Conservation (phyloP, 2,888 invertebrate genomes). For the Tetragonula carbonaria region DNA sequence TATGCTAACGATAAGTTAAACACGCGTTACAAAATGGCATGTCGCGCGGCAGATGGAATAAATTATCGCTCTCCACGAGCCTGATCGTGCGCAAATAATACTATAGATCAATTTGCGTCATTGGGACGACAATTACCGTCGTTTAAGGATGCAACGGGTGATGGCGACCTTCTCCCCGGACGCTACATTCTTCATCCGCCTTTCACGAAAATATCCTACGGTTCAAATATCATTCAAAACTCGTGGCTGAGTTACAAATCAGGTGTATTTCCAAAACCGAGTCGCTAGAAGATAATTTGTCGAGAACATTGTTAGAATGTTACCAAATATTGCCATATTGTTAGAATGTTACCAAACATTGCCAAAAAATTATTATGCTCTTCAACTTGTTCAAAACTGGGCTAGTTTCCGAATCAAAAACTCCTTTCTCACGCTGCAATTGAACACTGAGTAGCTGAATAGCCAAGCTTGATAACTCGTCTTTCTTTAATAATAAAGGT, state of each 20-base stretch:
- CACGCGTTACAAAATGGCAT: slow-evolving; percentile 11
- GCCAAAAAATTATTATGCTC: too few species aligned
- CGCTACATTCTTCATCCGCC: background rate
- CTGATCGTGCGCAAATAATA: slow-evolving; percentile 53
- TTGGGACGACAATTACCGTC: slow-evolving; percentile 44
- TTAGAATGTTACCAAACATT: too few species aligned
- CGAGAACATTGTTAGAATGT: too few species aligned
- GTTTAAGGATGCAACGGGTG: slow-evolving; percentile 54
- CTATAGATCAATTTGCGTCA: slow-evolving; percentile 58
- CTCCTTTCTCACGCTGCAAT: too few species aligned
- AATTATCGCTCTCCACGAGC: slow-evolving; percentile 45
- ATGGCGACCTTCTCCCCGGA: slow-evolving; percentile 48
- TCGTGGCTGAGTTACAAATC: background rate
- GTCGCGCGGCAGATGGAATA: slow-evolving; percentile 16
- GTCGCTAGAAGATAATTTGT: background rate
- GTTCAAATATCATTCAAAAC: background rate
- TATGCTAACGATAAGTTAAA: background rate
- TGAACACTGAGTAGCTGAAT: too few species aligned
- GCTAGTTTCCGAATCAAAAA: too few species aligned
- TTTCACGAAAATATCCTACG: background rate
- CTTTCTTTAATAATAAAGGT: background rate
- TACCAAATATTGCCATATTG: too few species aligned
- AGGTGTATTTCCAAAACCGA: background rate
- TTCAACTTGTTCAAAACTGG: too few species aligned
- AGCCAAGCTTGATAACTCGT: background rate